Percentiles rank a stretch among this genome's conserved stretches.
Conservation (phyloP, 2,113 vertebrate species). For the Rattus rattus region DNA sequence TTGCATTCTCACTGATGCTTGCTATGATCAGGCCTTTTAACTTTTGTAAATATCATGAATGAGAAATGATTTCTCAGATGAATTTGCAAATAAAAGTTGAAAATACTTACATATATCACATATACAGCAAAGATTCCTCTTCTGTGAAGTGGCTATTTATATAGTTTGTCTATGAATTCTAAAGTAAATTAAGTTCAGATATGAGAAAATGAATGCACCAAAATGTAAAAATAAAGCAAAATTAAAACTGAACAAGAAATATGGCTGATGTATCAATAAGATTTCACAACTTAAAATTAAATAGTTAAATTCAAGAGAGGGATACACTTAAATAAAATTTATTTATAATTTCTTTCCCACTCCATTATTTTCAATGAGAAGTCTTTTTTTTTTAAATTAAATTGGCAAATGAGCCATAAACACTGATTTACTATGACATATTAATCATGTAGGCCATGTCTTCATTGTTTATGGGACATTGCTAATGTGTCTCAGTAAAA, state of each 20-base stretch:
- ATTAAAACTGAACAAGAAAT: not conserved
- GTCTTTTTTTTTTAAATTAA: slow-evolving; percentile 47
- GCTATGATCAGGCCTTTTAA: not conserved
- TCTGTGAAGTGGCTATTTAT: not conserved
- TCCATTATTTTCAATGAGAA: slow-evolving; percentile 35
- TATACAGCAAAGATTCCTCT: not conserved
- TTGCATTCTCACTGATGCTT: not conserved
- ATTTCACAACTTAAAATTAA: slow-evolving; percentile 17
- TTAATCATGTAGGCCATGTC: slow-evolving; percentile 10
- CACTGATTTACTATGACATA: not conserved
- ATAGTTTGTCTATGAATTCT: not conserved
- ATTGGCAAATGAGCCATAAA: slow-evolving; percentile 31
- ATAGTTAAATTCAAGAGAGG: not conserved
- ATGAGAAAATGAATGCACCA: not conserved
- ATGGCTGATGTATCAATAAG: not conserved
- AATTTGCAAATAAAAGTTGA: not conserved
- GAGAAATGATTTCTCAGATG: not conserved
- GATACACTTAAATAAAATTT: slow-evolving; percentile 6
- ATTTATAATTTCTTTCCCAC: slow-evolving; percentile 9
- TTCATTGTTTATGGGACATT: not conserved
- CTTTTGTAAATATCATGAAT: not conserved
- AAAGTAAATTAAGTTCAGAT: not conserved
- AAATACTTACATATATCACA: not conserved
- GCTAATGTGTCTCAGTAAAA: slow-evolving; percentile 24
- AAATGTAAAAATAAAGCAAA: not conserved